Evolutionary conservation across 2,888 invertebrate genomes (phyloP).

Genomic region (Spatulosminthurus flaviceps): DNA sequence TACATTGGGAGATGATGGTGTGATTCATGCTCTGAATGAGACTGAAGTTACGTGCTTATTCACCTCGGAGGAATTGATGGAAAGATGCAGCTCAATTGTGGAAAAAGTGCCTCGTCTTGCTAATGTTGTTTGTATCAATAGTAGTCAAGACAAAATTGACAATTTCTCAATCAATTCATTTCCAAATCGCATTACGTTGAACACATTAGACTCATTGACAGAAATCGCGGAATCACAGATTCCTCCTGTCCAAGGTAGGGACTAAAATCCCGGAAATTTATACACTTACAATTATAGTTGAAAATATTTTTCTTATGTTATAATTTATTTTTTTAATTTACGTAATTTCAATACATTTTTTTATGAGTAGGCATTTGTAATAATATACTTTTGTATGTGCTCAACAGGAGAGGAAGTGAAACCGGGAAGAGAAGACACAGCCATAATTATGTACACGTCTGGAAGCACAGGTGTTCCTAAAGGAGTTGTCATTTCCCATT

Average conservation of each 20-base stretch:
- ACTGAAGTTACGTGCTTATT: constrained; percentile 93
- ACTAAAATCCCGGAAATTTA: background rate
- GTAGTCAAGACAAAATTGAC: constrained; percentile 28
- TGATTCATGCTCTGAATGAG: constrained; percentile 95
- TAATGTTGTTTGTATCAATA: constrained; percentile 84
- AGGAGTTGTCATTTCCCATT: constrained; percentile 84
- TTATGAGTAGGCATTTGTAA: too few relatives aligned
- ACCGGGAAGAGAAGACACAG: constrained; percentile 78
- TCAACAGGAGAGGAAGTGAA: background rate
- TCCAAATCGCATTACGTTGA: constrained; percentile 48
- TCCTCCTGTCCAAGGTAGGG: background rate
- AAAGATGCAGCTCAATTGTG: constrained; percentile 85
- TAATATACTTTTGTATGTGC: too few relatives aligned
- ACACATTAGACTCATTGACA: constrained; percentile 51
- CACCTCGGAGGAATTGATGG: constrained; percentile 89
- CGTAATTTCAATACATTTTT: too few relatives aligned
- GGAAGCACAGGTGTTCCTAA: constrained; percentile 96
- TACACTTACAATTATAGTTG: background rate
- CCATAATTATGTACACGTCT: constrained; percentile 99
- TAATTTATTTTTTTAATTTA: too few relatives aligned
- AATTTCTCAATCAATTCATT: background rate
- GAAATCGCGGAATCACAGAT: constrained; percentile 44
- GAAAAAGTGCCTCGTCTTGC: constrained; percentile 78
- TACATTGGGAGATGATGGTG: constrained; percentile 95
- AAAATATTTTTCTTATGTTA: too few relatives aligned